These are phyloP conservation scores for Ophion obscuratus DNA, from an alignment of 2,888 invertebrate genomes.

Conservation along the genomic window DNA sequence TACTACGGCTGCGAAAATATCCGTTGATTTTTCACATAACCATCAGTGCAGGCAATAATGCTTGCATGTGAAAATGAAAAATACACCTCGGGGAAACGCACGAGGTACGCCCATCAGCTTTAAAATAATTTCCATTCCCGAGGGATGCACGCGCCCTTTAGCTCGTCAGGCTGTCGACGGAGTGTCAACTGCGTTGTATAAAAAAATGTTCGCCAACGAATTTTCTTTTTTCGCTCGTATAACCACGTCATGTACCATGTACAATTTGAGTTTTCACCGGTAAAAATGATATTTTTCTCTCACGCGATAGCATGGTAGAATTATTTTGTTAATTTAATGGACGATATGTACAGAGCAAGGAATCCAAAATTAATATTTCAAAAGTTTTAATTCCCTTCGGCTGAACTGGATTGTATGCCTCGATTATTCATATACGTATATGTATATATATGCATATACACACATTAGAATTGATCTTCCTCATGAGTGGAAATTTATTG, in stretches of 20 bases:
- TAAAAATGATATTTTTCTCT: not conserved
- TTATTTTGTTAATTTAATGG: not conserved
- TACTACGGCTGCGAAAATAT: not conserved
- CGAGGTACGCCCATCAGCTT: constrained; percentile 31
- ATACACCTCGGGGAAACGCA: constrained; percentile 29
- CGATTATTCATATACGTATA: no score
- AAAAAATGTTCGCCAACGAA: constrained; percentile 24
- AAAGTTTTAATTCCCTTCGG: no score
- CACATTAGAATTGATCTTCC: no score
- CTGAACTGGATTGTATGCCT: no score
- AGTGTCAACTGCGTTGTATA: constrained; percentile 12
- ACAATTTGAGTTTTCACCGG: no score
- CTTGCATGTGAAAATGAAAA: constrained; percentile 12
- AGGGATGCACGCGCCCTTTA: not conserved
- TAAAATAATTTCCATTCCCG: constrained; percentile 41
- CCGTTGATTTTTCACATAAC: constrained; percentile 33
- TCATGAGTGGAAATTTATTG: no score
- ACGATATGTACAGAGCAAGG: not conserved
- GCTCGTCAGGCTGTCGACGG: not conserved
- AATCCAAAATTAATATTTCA: no score
- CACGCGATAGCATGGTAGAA: not conserved
- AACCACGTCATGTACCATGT: not conserved
- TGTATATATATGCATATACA: no score
- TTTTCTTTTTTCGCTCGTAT: not conserved
- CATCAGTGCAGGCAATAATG: not conserved